Evolutionary conservation across 2,797 vertebrate genomes (phyloP).

Genomic region (Halcyon badia): DNA sequence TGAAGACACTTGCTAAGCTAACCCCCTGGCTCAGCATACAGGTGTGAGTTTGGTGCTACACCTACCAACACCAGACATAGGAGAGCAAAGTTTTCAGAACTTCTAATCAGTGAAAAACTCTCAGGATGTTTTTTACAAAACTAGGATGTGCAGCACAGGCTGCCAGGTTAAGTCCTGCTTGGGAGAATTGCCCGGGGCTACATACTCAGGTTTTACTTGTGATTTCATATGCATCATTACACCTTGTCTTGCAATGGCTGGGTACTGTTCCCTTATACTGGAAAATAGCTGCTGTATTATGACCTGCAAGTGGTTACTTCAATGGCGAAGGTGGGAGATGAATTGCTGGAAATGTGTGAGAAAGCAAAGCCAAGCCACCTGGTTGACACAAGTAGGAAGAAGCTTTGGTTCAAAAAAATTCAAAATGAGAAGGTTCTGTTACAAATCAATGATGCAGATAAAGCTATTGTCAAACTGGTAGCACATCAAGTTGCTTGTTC

Average conservation of each 20-base stretch:
- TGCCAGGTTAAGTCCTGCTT: not conserved
- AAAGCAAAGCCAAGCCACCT: not conserved
- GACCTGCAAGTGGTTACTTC: not conserved
- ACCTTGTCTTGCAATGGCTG: not conserved
- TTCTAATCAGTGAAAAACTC: not conserved
- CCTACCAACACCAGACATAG: not conserved
- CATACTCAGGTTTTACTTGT: not conserved
- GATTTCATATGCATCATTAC: not conserved
- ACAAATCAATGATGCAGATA: not conserved
- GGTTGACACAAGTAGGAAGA: not conserved
- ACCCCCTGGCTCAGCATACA: rapidly evolving
- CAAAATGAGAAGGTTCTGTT: not conserved
- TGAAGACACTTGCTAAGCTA: not conserved
- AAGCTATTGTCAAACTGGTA: not conserved
- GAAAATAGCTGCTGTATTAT: not conserved
- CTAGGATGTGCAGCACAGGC: not conserved
- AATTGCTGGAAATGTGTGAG: not conserved
- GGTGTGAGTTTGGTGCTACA: not conserved
- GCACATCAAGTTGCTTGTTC: not conserved
- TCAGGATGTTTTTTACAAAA: not conserved
- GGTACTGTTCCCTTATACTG: not conserved
- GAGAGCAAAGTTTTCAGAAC: not conserved
- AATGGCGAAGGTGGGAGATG: not conserved
- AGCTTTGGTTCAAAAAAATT: not conserved
- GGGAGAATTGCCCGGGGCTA: not conserved